Percentiles rank a stretch among this genome's conserved stretches.
Conservation (phyloP, 64 coral and sea anemone species). For the Porites australiensis region DNA sequence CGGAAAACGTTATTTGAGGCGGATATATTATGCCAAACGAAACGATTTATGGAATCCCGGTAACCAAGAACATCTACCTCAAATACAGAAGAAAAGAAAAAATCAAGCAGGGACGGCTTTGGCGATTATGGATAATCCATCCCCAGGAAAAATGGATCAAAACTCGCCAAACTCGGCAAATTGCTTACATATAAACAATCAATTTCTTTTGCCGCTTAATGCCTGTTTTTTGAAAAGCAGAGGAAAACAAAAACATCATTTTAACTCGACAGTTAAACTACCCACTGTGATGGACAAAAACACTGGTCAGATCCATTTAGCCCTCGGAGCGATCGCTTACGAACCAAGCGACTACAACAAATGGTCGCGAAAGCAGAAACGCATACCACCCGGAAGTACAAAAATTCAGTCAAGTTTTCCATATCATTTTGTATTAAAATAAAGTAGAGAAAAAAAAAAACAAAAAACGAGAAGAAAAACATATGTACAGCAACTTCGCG, state of each 20-base stretch:
- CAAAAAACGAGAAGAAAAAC: no score
- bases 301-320: conserved; percentile 9
- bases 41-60: not conserved
- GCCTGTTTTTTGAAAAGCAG: not conserved
- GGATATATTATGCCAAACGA: conserved; percentile 34
- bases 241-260: not conserved
- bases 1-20: conserved; percentile 8
- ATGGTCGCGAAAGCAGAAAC: conserved; percentile 31
- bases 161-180: not conserved
- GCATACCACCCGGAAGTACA: not conserved
- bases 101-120: not conserved
- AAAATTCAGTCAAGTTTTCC: not conserved
- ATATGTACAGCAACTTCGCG: no score
- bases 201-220: conserved; percentile 26
- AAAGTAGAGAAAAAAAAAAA: not conserved
- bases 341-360: conserved; percentile 37
- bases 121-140: not conserved
- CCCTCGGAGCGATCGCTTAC: conserved; percentile 2
- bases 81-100: not conserved
- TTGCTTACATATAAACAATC: not conserved
- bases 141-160: not conserved
- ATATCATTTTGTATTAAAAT: not conserved
- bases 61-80: not conserved
- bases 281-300: conserved; percentile 21
- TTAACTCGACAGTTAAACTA: conserved; percentile 15